Evolutionary conservation across 2,113 vertebrate species (phyloP).

Genomic region (Erpornis zantholeuca): DNA sequence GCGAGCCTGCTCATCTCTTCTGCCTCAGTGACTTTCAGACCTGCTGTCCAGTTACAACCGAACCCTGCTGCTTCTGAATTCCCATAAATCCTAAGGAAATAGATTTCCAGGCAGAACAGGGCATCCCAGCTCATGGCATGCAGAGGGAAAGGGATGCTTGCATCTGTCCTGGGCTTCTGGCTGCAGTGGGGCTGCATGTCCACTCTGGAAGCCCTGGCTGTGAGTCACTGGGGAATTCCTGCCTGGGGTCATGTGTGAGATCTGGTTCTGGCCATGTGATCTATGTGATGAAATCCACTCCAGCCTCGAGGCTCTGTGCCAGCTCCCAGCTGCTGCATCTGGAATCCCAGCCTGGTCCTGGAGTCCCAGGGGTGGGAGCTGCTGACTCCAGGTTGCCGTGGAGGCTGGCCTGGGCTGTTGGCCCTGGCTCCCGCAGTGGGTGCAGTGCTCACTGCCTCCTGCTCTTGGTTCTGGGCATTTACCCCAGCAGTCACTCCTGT

Average conservation of each 20-base stretch:
- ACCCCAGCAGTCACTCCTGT: not conserved
- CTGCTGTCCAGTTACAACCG: not conserved
- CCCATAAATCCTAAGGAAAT: not conserved
- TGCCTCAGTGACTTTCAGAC: not conserved
- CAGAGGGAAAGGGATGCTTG: not conserved
- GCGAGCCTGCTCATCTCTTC: not conserved
- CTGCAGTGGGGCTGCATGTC: not conserved
- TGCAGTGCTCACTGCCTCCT: not conserved
- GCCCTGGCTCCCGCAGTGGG: rapidly evolving
- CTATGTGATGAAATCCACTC: not conserved
- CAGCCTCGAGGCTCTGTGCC: not conserved
- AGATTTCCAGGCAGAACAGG: not conserved
- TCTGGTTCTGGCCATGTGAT: not conserved
- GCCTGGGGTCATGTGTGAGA: not conserved
- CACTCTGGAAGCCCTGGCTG: not conserved
- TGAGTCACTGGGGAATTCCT: constrained; percentile 25
- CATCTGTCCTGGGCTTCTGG: not conserved
- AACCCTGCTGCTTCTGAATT: not conserved
- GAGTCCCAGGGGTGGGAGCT: not conserved
- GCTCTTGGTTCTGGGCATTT: not conserved
- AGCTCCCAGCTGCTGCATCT: not conserved
- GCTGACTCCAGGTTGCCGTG: rapidly evolving
- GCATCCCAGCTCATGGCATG: rapidly evolving
- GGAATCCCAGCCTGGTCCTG: rapidly evolving
- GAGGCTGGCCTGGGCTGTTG: not conserved